Base-by-base conservation (phyloP, 2,797 vertebrate species). In the Oceanodroma leucorhoa region DNA sequence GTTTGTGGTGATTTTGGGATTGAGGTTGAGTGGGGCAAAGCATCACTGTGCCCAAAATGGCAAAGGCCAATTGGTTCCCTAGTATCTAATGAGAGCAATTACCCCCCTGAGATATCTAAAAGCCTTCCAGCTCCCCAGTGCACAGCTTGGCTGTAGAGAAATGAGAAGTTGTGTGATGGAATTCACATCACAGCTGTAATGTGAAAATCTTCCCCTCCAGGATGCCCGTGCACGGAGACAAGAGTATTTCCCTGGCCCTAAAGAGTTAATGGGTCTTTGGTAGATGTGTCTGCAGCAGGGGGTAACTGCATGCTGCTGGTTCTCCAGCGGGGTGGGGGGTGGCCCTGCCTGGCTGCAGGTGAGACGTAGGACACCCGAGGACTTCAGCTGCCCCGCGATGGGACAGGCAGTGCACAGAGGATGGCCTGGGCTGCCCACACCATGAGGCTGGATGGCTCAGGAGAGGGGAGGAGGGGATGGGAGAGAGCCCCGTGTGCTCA, bases 141-240 rank as follows among this genome's bases (percentile, higher is more conserved):
- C 26, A 41, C 34, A 40, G 51, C 27, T 8, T 40, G 57, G 16
- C 53, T 75, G 11, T 14, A 11, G 20, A 60, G n/a, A 70, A 72
- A 60, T 41, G 10, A 65, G n/a, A 14, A 50, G 8, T 0, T 55
- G 16, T 43, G 26, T 36, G 36, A 36, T 36, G 36, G 7, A 36
- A 36, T 36, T 36, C 36, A 36, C 36, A 36, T 36, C 36, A 36
- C 36, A 36, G 36, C 30, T 0, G 0, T 4, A 24, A 19, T 34
- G 10, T 60, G 57, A 27, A 69, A 70, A 32, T 54, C 64, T 36
- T 4, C 6, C 6, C 8, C 12, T 12, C 15, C 7, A 15, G 46
- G 36, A 36, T n/a, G 46, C n/a, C 38, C 0, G 0, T 51, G 50
- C 30, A 16, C 0, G 0, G 9, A 73, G 13, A 32, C 7, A 50